phyloP scores from a whole-genome alignment of 2,113 vertebrate species.

The Cochlearius cochlearius region DNA sequence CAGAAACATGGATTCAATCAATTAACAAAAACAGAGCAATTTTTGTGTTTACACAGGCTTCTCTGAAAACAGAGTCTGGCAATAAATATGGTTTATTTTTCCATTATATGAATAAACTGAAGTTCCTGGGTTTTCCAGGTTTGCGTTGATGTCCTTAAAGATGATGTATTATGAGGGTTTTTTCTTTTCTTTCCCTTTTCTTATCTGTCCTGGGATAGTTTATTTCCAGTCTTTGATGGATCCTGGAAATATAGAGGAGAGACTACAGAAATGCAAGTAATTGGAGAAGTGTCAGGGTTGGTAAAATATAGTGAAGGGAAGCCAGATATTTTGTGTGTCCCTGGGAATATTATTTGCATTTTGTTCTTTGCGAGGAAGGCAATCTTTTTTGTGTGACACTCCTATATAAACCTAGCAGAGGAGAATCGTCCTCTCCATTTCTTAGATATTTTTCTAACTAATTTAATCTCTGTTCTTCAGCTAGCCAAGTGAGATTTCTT shows the following conservation, averaged over 20 bases:
- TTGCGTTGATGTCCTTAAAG: neutral
- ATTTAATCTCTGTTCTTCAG: conserved; percentile 18
- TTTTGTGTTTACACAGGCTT: neutral
- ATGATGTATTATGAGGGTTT: neutral
- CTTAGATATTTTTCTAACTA: neutral
- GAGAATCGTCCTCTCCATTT: neutral
- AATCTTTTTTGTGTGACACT: neutral
- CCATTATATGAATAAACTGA: neutral
- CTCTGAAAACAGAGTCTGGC: neutral
- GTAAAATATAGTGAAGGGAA: neutral
- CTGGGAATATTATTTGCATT: conserved; percentile 16
- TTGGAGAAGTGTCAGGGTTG: neutral
- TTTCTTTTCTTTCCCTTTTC: neutral
- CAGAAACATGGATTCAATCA: neutral
- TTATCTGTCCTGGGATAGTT: neutral
- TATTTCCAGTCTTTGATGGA: neutral
- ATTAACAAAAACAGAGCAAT: neutral
- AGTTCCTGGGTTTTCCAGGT: neutral
- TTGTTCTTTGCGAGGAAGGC: neutral
- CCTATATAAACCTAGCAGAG: neutral
- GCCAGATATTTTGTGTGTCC: neutral
- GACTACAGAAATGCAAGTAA: neutral
- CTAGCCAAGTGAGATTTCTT: neutral
- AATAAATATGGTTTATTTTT: neutral
- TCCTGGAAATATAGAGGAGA: neutral